phyloP scores from a whole-genome alignment of 2,797 vertebrate species.

The Chloroceryle amazona region DNA sequence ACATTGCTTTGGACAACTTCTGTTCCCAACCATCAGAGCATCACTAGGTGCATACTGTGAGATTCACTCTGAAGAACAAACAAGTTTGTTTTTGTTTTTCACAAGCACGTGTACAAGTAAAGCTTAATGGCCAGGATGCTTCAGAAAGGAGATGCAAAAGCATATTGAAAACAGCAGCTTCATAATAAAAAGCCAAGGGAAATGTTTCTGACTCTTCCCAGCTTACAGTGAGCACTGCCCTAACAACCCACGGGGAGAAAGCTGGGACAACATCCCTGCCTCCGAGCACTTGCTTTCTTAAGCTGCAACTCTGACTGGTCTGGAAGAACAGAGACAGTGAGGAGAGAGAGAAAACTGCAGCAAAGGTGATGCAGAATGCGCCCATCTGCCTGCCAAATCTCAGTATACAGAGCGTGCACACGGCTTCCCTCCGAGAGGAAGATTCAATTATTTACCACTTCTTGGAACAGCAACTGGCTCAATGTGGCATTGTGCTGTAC shows the following conservation, averaged over 20 bases:
- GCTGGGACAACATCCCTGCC: background rate
- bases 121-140: background rate
- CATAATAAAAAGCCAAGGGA: background rate
- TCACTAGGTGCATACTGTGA: background rate
- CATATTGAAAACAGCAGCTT: background rate
- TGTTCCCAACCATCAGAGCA: background rate
- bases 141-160: background rate
- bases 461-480: background rate
- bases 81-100: background rate
- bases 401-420: background rate
- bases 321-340: background rate
- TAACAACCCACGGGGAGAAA: rapidly evolving
- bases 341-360: background rate
- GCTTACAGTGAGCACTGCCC: background rate
- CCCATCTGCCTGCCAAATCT: rapidly evolving
- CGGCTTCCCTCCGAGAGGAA: rapidly evolving
- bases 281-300: background rate
- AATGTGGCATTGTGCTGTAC: background rate
- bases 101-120: background rate
- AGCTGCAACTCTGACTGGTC: background rate
- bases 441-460: background rate
- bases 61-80: background rate
- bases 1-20: background rate
- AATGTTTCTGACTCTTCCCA: background rate
- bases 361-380: background rate